phyloP scores from a whole-genome alignment of 2,113 vertebrate species.

The Triplophysa dalaica region DNA sequence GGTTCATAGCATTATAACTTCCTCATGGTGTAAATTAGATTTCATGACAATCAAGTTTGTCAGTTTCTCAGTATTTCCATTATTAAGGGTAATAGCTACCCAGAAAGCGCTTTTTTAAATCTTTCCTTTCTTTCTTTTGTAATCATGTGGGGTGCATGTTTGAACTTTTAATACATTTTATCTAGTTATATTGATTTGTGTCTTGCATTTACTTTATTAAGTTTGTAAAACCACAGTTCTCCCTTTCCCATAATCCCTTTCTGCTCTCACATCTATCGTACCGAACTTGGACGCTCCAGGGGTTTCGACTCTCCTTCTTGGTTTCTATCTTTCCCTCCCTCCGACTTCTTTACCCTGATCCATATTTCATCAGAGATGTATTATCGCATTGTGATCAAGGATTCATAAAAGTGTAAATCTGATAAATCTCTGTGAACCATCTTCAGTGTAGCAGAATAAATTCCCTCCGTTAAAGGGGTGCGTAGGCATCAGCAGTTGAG shows the following conservation, averaged over 20 bases:
- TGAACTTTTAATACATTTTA: neutral
- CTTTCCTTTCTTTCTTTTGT: too few relatives aligned
- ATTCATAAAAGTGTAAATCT: slow-evolving; percentile 54
- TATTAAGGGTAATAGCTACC: too few relatives aligned
- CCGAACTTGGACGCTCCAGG: neutral
- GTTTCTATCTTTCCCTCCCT: slow-evolving; percentile 21
- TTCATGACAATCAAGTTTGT: too few relatives aligned
- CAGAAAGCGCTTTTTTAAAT: too few relatives aligned
- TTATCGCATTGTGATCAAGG: slow-evolving; percentile 54
- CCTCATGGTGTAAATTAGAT: too few relatives aligned
- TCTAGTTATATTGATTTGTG: neutral
- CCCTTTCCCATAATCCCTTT: neutral
- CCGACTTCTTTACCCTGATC: slow-evolving; percentile 16
- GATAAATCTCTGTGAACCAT: slow-evolving; percentile 46
- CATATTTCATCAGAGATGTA: slow-evolving; percentile 57
- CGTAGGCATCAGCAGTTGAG: neutral
- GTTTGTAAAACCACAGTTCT: too few relatives aligned
- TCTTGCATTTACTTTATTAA: neutral
- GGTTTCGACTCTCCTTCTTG: neutral
- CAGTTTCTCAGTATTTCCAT: too few relatives aligned
- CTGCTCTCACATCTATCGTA: neutral
- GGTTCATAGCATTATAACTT: too few relatives aligned
- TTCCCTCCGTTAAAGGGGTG: neutral
- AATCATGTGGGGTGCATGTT: too few relatives aligned
- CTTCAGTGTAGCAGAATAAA: slow-evolving; percentile 26